These are phyloP conservation scores for Poeciliopsis paucimaculata DNA, from an alignment of 2,797 vertebrate species.

Conservation along the genomic window DNA sequence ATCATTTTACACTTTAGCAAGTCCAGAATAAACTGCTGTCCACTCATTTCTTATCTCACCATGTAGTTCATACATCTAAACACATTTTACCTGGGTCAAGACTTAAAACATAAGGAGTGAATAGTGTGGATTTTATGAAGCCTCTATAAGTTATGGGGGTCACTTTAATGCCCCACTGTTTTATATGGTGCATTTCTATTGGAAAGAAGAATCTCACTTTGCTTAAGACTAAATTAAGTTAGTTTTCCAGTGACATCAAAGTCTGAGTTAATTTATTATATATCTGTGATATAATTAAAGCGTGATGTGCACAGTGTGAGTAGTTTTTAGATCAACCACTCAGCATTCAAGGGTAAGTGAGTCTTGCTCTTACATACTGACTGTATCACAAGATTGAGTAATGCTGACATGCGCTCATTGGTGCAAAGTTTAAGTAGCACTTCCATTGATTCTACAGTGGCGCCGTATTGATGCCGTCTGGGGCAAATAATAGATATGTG, in stretches of 20 bases:
- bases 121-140: not conserved
- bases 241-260: not conserved
- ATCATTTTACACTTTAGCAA: not conserved
- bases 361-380: not conserved
- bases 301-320: not conserved
- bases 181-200: not conserved
- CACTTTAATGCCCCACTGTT: not conserved
- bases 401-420: not conserved
- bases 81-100: not conserved
- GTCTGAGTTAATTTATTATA: not conserved
- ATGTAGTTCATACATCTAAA: not conserved
- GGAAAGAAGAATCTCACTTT: not conserved
- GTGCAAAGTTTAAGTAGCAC: not conserved
- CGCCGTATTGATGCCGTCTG: not conserved
- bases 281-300: not conserved
- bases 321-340: not conserved
- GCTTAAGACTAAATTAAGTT: not conserved
- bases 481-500: not conserved
- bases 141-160: not conserved
- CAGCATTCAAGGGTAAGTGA: not conserved
- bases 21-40: not conserved
- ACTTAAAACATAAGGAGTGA: not conserved
- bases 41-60: not conserved
- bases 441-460: not conserved
- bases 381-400: not conserved